phyloP scores from a whole-genome alignment of 2,888 invertebrate genomes.

The Sarcophaga carnaria region DNA sequence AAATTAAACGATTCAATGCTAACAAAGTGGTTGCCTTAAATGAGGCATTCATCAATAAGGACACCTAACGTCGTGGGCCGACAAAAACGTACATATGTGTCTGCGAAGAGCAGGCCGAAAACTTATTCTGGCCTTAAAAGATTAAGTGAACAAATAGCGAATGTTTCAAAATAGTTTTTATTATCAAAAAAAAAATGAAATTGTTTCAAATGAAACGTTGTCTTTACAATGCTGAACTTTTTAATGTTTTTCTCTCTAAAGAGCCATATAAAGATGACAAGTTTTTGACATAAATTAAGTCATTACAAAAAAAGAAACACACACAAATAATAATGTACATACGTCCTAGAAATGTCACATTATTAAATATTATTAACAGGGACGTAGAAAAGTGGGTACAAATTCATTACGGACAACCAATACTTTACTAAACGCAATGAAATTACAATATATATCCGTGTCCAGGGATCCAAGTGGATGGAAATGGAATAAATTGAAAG shows the following conservation, averaged over 20 bases:
- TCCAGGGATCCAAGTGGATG: too few relatives aligned
- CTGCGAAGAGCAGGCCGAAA: too few relatives aligned
- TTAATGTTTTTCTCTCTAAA: not conserved
- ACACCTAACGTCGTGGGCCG: too few relatives aligned
- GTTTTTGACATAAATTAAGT: constrained; percentile 29
- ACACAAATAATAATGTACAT: not conserved
- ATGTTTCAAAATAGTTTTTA: not conserved
- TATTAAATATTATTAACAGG: not conserved
- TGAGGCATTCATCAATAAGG: too few relatives aligned
- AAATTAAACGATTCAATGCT: too few relatives aligned
- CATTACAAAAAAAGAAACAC: not conserved
- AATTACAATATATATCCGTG: too few relatives aligned
- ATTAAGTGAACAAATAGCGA: not conserved
- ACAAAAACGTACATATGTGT: too few relatives aligned
- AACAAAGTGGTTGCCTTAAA: too few relatives aligned
- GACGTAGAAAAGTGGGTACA: not conserved
- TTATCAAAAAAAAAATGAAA: not conserved
- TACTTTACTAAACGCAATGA: too few relatives aligned
- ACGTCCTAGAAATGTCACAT: not conserved
- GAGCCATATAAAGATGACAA: constrained; percentile 5
- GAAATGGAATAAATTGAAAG: too few relatives aligned
- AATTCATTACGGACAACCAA: too few relatives aligned
- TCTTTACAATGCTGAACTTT: not conserved
- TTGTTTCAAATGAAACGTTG: not conserved
- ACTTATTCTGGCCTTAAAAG: too few relatives aligned